phyloP scores from a whole-genome alignment of 2,888 invertebrate genomes.

The Ochropacha duplaris region DNA sequence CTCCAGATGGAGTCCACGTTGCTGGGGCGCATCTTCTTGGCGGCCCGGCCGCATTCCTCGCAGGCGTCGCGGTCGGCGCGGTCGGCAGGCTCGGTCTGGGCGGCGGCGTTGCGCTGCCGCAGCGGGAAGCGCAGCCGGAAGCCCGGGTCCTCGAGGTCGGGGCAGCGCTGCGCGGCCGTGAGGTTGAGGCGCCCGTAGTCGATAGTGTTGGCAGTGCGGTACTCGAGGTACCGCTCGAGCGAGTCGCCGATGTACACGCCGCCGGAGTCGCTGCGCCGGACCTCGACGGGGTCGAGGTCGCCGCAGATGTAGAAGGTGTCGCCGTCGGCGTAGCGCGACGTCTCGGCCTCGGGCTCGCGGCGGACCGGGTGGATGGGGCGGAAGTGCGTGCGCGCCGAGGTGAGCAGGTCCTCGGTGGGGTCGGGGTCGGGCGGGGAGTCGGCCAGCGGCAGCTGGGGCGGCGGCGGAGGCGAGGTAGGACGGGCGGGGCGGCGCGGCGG shows the following conservation, averaged over 20 bases:
- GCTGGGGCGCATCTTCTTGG: slow-evolving; percentile 69
- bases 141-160: slow-evolving; percentile 61
- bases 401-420: slow-evolving; percentile 86
- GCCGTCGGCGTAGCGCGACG: slow-evolving; percentile 84
- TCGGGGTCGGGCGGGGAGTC: slow-evolving; percentile 13
- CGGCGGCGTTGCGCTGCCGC: slow-evolving; percentile 59
- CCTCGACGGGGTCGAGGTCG: slow-evolving; percentile 85
- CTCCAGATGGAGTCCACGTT: slow-evolving; percentile 53
- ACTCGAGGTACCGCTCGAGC: slow-evolving; percentile 79
- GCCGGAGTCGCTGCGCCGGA: slow-evolving; percentile 86
- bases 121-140: slow-evolving; percentile 87
- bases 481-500: slow-evolving; percentile 82
- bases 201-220: slow-evolving; percentile 66
- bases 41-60: slow-evolving; percentile 63
- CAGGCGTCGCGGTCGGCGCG: slow-evolving; percentile 44
- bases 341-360: slow-evolving; percentile 69
- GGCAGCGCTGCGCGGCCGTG: slow-evolving; percentile 63
- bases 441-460: slow-evolving; percentile 69
- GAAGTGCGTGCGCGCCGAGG: slow-evolving; percentile 92
- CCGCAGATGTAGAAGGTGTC: slow-evolving; percentile 87
- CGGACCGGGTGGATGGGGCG: slow-evolving; percentile 92
- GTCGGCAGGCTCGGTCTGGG: slow-evolving; percentile 58
- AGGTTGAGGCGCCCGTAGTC: slow-evolving; percentile 66
- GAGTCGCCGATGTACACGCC: slow-evolving; percentile 81
- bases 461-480: slow-evolving; percentile 47